These are phyloP conservation scores for Acanthis flammea DNA, from an alignment of 2,797 vertebrate genomes.

Conservation along the genomic window DNA sequence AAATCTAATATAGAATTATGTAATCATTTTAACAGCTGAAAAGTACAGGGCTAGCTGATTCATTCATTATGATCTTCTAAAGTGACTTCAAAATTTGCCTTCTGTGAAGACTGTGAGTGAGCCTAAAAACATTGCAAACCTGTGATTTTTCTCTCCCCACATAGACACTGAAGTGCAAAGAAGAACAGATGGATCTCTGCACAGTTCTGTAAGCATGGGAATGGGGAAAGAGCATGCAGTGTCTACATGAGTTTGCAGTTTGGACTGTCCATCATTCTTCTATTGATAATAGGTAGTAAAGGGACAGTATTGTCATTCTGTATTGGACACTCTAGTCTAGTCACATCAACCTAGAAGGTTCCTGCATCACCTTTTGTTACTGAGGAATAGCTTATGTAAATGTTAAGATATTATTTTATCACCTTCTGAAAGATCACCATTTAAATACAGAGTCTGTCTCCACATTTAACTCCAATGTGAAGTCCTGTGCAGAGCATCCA, in stretches of 20 bases:
- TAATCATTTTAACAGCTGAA: not conserved
- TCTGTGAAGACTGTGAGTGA: not conserved
- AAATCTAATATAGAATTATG: not conserved
- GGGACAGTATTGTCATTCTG: not conserved
- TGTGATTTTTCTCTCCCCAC: not conserved
- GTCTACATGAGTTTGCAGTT: not conserved
- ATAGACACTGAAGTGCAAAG: not conserved
- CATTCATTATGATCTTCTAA: not conserved
- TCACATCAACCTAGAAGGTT: not conserved
- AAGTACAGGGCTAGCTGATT: not conserved
- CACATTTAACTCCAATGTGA: not conserved
- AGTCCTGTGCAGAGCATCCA: not conserved
- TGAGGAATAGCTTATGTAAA: not conserved
- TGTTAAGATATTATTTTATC: not conserved
- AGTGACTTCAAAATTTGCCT: not conserved
- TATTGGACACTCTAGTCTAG: not conserved
- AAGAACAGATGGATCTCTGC: not conserved
- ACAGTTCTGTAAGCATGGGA: not conserved
- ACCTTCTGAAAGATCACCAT: not conserved
- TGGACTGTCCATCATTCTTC: not conserved
- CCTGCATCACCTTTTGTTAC: not conserved
- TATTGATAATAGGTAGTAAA: not conserved
- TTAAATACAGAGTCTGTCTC: not conserved
- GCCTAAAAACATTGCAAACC: not conserved
- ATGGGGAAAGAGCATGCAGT: not conserved